phyloP scores from a whole-genome alignment of 92 coral and sea anemone genomes.

The Heliopora coerulea region DNA sequence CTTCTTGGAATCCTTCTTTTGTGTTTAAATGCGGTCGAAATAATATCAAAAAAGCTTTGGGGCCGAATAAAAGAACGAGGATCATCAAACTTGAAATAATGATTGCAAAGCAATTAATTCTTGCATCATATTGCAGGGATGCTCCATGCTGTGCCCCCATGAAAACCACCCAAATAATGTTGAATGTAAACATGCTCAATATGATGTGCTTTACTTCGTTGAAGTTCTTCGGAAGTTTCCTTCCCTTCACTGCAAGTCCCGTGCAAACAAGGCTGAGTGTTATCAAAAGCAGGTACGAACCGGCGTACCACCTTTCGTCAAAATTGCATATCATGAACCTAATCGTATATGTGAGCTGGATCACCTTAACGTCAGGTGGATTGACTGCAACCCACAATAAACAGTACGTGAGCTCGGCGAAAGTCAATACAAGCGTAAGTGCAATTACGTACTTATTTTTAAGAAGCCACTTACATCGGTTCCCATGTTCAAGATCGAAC shows the following conservation, averaged over 20 bases:
- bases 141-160: slow-evolving; percentile 69
- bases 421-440: slow-evolving; percentile 31
- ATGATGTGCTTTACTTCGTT: slow-evolving; percentile 85
- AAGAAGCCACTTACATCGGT: slow-evolving; percentile 21
- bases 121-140: slow-evolving; percentile 49
- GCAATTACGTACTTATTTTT: slow-evolving; percentile 33
- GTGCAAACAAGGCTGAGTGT: slow-evolving; percentile 67
- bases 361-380: slow-evolving; percentile 59
- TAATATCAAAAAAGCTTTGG: slow-evolving; percentile 60
- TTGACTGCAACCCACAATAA: slow-evolving; percentile 58
- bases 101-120: slow-evolving; percentile 59
- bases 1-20: slow-evolving; percentile 28
- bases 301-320: slow-evolving; percentile 52
- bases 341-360: slow-evolving; percentile 27
- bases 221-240: slow-evolving; percentile 79
- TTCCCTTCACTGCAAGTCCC: slow-evolving; percentile 64
- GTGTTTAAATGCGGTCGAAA: slow-evolving; percentile 56
- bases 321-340: slow-evolving; percentile 57
- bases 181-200: slow-evolving; percentile 79
- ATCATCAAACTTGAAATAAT: slow-evolving; percentile 59
- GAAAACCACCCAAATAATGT: slow-evolving; percentile 65
- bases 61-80: slow-evolving; percentile 62
- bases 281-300: slow-evolving; percentile 59
- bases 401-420: slow-evolving; percentile 59
- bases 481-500: slow-evolving; percentile 17